phyloP scores from a whole-genome alignment of 1,140 invertebrate species.

The Hermetia illucens region DNA sequence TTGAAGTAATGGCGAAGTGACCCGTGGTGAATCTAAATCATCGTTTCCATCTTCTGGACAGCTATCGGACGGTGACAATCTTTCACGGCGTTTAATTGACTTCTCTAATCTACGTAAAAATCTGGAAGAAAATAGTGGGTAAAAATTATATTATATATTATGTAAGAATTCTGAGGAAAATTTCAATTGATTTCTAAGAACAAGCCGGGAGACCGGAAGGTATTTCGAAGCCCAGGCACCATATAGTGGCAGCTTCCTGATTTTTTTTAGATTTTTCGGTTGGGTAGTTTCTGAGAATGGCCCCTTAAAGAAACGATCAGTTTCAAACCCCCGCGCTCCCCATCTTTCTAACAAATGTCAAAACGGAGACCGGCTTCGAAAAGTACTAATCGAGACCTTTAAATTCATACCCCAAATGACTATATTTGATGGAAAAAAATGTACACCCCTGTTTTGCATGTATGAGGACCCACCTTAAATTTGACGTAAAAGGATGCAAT shows the following conservation, averaged over 20 bases:
- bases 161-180: background rate
- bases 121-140: constrained; percentile 5
- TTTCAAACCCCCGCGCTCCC: no score
- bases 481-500: no score
- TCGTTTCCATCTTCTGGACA: constrained; percentile 12
- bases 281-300: background rate
- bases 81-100: constrained; percentile 12
- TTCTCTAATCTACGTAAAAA: constrained; percentile 11
- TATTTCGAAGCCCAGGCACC: no score
- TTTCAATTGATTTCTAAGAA: background rate
- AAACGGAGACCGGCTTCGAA: no score
- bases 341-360: no score
- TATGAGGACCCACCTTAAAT: no score
- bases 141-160: constrained; percentile 1
- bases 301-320: constrained; percentile 1
- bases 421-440: no score
- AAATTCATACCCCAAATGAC: no score
- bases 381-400: no score
- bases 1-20: constrained; percentile 11
- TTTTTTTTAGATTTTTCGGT: background rate
- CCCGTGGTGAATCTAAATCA: constrained; percentile 11
- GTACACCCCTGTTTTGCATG: no score
- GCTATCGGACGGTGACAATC: constrained; percentile 12
- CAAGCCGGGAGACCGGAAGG: no score
- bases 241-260: background rate